phyloP scores from a whole-genome alignment of 2,888 invertebrate genomes.

The Drosophila testacea region DNA sequence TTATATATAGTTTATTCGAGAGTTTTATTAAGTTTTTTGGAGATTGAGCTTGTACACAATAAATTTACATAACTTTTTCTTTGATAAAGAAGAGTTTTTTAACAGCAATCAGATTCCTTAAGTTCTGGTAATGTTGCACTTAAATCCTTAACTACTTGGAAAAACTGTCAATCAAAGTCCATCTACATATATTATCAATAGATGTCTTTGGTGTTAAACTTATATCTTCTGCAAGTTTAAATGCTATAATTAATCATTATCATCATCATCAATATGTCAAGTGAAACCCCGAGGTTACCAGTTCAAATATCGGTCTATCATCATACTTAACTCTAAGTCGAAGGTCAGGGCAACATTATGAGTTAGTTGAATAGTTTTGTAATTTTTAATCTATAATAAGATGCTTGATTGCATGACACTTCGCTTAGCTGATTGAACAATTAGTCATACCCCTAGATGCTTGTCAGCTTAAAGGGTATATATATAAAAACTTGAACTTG shows the following conservation, averaged over 20 bases:
- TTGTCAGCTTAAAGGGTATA: constrained; percentile 36
- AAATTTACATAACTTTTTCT: too few relatives aligned
- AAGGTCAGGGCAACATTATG: constrained; percentile 10
- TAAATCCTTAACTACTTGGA: too few relatives aligned
- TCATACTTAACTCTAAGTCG: neutral
- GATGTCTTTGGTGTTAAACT: neutral
- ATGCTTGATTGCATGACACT: constrained; percentile 8
- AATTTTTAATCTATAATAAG: constrained; percentile 8
- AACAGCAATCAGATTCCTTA: too few relatives aligned
- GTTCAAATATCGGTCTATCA: neutral
- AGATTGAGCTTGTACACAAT: too few relatives aligned
- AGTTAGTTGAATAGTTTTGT: neutral
- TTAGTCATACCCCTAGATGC: constrained; percentile 4
- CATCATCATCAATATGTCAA: constrained; percentile 7
- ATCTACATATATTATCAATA: neutral
- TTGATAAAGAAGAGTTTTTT: too few relatives aligned
- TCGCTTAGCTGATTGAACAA: constrained; percentile 4
- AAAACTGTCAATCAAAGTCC: too few relatives aligned
- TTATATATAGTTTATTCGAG: too few relatives aligned
- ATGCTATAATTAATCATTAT: constrained; percentile 1
- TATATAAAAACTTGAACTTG: constrained; percentile 76
- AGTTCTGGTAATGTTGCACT: too few relatives aligned
- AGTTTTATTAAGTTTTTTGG: too few relatives aligned
- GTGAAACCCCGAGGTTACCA: neutral
- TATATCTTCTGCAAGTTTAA: neutral